phyloP scores from a whole-genome alignment of 1,140 invertebrate species.

The Aricia agestis region DNA sequence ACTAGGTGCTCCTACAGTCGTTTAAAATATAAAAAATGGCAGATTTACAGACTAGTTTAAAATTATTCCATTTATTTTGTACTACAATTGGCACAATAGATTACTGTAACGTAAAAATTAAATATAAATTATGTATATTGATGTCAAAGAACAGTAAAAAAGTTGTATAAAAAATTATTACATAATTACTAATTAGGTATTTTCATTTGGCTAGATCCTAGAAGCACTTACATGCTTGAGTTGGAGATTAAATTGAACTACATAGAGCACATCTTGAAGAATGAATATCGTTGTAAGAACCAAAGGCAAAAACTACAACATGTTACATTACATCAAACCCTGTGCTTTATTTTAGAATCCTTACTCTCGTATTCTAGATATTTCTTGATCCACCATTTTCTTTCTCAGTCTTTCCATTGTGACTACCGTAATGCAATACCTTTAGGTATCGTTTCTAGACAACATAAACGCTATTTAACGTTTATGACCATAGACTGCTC shows the following conservation, averaged over 20 bases:
- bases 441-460: neutral
- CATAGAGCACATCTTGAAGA: neutral
- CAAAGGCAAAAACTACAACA: neutral
- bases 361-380: constrained; percentile 6
- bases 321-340: neutral
- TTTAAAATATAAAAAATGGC: neutral
- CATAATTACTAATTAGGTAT: neutral
- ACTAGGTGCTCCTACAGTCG: neutral
- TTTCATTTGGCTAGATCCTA: neutral
- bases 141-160: neutral
- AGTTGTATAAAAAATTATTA: neutral
- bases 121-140: neutral
- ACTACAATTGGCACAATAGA: constrained; percentile 9
- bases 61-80: constrained; percentile 1
- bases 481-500: neutral
- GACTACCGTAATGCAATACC: neutral
- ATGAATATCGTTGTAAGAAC: too few relatives aligned
- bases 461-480: neutral
- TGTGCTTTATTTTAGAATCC: neutral
- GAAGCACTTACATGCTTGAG: neutral
- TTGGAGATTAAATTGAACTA: too few relatives aligned
- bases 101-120: neutral
- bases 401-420: constrained; percentile 9
- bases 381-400: constrained; percentile 13
- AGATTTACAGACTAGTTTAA: constrained; percentile 9